A percentile compares a stretch with the other conserved stretches of the same genome.
phyloP scores from a whole-genome alignment of 1,140 invertebrate genomes.

The Monomorium pharaonis region DNA sequence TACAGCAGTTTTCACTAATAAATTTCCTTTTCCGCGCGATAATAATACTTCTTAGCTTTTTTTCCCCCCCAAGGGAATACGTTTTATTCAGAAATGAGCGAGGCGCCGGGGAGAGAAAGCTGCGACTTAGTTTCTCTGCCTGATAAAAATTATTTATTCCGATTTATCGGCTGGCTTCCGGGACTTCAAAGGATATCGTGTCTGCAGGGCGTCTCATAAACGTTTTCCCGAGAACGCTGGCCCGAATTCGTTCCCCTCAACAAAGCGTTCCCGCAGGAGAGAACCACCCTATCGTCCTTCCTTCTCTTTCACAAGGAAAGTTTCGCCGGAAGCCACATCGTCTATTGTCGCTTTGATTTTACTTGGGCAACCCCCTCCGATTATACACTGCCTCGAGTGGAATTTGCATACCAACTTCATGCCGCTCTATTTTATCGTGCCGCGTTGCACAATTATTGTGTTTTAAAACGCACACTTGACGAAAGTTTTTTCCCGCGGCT shows the following conservation, averaged over 20 bases:
- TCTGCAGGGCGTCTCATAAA: conserved; percentile 14
- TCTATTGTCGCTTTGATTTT: conserved; percentile 56
- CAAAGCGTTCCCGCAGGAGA: conserved; percentile 7
- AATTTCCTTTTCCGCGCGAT: background rate
- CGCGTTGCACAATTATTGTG: conserved; percentile 32
- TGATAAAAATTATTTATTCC: conserved; percentile 55
- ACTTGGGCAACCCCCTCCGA: conserved; percentile 21
- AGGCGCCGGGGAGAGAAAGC: background rate
- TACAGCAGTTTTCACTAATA: no score
- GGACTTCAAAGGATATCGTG: conserved; percentile 7
- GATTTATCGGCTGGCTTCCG: conserved; percentile 31
- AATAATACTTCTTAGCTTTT: conserved; percentile 11
- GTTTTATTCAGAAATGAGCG: conserved; percentile 18
- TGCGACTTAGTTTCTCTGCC: background rate
- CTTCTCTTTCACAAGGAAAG: conserved; percentile 10
- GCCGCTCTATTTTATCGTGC: background rate
- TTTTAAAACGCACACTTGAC: background rate
- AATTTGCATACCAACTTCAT: conserved; percentile 50
- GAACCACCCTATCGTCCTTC: background rate
- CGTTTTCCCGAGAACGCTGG: background rate
- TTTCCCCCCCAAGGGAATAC: background rate
- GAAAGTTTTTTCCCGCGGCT: background rate
- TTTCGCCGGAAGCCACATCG: conserved; percentile 35
- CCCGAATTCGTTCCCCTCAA: conserved; percentile 11
- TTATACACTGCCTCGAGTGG: conserved; percentile 44